Base-by-base conservation (phyloP, 2,888 invertebrate genomes). In the Graphium colonna region DNA sequence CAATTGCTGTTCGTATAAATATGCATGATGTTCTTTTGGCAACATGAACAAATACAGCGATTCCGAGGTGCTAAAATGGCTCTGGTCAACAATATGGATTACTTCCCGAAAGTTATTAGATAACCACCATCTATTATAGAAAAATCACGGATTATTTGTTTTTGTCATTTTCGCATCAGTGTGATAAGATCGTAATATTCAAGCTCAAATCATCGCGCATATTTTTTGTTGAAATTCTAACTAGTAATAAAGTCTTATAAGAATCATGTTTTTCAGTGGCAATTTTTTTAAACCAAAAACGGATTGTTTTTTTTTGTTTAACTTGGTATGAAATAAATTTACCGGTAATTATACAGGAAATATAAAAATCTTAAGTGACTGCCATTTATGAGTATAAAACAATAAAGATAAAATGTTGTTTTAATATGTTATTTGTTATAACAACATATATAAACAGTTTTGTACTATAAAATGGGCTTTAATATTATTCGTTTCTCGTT, bases 141-240 rank as follows among this genome's bases (percentile, higher is more conserved):
- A 51, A 39, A 31, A 12, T 49, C 41, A 33, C 41, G 49, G 28
- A 45, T 48, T 43, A 10, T 59, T 61, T 60, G 51, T 51, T 9
- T 58, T 53, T 43, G 41, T 57, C 51, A 63, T 63, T 64, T 60
- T 62, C 60, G 58, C 49, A 55, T 53, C 47, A 10, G 39, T 57
- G 38, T 26, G 57, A 42, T 43, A 52, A 52, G 51, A 58, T 58
- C 55, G 50, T 36, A 21, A 41, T 33, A 21, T 58, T 54, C 44
- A 8, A 5, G 33, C 36, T 5, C n/a, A 33, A 38, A 12, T 21
- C 5, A 21, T 21, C 21, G 21, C 21, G 21, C 21, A 21, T 36
- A 12, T 36, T 12, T 36, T 12, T 4, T 36, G 36, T 12, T 12
- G 12, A 12, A 36, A 33, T 33, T 12, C n/a, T 36, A 5, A 36